Evolutionary conservation across 1,140 invertebrate species (phyloP), one percentile per base, ranked within the genome.

Genomic region (Habropoda laboriosa): DNA sequence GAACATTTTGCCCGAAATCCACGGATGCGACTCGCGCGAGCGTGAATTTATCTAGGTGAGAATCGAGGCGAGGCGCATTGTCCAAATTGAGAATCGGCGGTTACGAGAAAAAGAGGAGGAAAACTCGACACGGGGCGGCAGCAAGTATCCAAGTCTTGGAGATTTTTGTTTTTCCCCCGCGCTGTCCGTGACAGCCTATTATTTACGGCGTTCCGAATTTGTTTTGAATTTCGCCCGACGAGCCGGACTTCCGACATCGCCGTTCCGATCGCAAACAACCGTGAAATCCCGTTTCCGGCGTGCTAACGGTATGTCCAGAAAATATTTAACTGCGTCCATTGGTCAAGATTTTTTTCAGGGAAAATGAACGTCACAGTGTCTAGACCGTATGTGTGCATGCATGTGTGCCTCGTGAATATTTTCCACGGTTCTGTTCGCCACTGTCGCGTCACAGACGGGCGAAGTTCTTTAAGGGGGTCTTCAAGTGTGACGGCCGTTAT

Each of bases 161-260:
- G 7, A 55, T 45, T 57, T 45, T 75, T 42, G 21, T 63, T 35
- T 51, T 30, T 1, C 16, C 18, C 2, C 16, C 18, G 16, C n/a
- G 35, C 24, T 47, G 24, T 42, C 3, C 24, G 27, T 16, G 71
- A 72, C 24, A 58, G 42, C 51, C 40, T 45, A 66, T 68, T 76
- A 76, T 76, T 76, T 76, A 76, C 45, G 38, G 12, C n/a, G 8
- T 45, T 45, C 4, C 40, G 30, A 76, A 67, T 60, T 47, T 60
- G 70, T 57, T 67, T 57, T 35, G 58, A 83, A 80, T 80, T 84
- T 79, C 27, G 13, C 27, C 27, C 60, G 42, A 66, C 57, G 64
- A 71, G 38, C 49, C 47, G 49, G 32, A 63, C 58, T 76, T 61
- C 73, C 68, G 70, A 73, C 76, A 73, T 63, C 45, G 68, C 24